A percentile compares a stretch with the other conserved stretches of the same genome.
These are phyloP conservation scores for Python bivittatus DNA, from an alignment of 2,113 vertebrate species.

Conservation along the genomic window DNA sequence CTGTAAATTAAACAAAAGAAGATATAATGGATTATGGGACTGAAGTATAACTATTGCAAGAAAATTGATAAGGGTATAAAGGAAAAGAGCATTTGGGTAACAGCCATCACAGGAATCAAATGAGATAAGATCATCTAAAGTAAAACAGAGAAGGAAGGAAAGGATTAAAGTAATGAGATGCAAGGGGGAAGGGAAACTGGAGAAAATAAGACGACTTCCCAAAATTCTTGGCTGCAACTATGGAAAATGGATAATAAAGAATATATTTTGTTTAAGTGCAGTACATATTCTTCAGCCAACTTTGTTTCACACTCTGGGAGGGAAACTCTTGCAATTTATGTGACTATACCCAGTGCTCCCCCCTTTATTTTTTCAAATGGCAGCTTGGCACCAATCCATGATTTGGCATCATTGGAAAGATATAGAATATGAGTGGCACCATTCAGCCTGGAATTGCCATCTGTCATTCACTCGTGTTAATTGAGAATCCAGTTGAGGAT, in stretches of 20 bases:
- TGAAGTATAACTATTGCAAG: constrained; percentile 25
- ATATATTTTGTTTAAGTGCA: constrained; percentile 56
- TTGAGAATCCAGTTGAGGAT: not conserved
- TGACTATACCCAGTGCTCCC: constrained; percentile 39
- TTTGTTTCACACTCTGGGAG: constrained; percentile 45
- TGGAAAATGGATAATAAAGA: constrained; percentile 55
- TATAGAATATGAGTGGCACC: not conserved
- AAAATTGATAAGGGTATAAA: constrained; percentile 37
- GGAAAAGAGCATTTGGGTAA: constrained; percentile 32
- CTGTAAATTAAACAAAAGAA: constrained; percentile 36
- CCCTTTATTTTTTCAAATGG: not conserved
- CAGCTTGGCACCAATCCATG: constrained; percentile 24
- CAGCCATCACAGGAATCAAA: constrained; percentile 46
- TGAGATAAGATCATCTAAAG: constrained; percentile 24
- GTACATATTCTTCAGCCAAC: constrained; percentile 55
- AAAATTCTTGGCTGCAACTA: constrained; percentile 53
- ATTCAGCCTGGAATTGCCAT: not conserved
- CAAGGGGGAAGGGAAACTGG: constrained; percentile 37
- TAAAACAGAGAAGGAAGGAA: constrained; percentile 47
- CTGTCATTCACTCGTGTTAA: not conserved
- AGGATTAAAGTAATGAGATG: constrained; percentile 31
- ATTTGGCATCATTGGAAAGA: constrained; percentile 43
- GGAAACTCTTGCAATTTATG: constrained; percentile 31
- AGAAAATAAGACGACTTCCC: constrained; percentile 31
- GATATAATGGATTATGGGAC: constrained; percentile 29